These are phyloP conservation scores for Psilopogon haemacephalus DNA, from an alignment of 2,113 vertebrate genomes.

Conservation along the genomic window DNA sequence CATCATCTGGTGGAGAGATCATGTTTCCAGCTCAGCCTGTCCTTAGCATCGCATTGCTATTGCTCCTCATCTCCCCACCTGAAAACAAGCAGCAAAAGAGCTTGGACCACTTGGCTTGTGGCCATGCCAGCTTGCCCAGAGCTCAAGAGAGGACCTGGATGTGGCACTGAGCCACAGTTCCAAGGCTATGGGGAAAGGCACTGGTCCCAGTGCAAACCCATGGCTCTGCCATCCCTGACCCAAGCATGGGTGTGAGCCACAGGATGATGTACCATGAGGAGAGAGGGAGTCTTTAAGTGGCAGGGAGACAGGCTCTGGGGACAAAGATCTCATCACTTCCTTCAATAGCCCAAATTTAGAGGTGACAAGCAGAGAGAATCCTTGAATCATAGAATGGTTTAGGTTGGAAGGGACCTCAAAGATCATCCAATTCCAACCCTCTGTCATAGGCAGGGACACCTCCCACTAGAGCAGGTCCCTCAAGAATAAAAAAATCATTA, in stretches of 20 bases:
- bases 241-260: fast-evolving
- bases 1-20: not conserved
- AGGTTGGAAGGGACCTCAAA: no score
- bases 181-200: not conserved
- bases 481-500: no score
- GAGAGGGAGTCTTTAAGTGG: not conserved
- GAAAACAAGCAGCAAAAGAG: not conserved
- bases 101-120: fast-evolving
- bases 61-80: not conserved
- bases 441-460: no score
- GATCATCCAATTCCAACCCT: no score
- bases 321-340: not conserved
- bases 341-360: fast-evolving
- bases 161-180: no score
- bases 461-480: no score
- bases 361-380: not conserved
- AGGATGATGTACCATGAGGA: not conserved
- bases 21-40: constrained; percentile 20
- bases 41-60: not conserved
- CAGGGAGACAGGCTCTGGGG: not conserved
- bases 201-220: not conserved
- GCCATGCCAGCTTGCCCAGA: not conserved
- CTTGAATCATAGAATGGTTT: no score
- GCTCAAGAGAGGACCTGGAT: fast-evolving
- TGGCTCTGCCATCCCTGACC: not conserved